Base-by-base conservation (phyloP, 2,113 vertebrate species). In the Lynx canadensis region DNA sequence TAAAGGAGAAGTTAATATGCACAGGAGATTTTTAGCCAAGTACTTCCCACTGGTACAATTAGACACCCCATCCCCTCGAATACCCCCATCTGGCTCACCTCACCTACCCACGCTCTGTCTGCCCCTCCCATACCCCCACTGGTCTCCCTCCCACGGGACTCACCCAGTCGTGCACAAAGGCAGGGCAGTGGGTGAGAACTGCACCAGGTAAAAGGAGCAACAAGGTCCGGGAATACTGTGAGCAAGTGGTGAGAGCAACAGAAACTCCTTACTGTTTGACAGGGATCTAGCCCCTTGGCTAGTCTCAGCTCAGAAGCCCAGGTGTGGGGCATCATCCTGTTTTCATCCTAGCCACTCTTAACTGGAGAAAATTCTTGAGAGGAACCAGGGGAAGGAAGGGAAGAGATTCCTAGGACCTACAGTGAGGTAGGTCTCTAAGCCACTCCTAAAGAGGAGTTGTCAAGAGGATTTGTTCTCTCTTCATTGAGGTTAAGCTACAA, bases 31-130 rank as follows among this genome's bases (percentile, higher is more conserved):
- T 87, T 87, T 87, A 96, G 86, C 73, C 78, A 38, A 88, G 71
- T 1, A 18, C 60, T 78, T 89, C 83, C 84, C 87, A 73, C 69
- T n/a, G 89, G 86, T 60, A 76, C 90, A 84, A 13, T 95, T 74
- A 88, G 52, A 45, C 8, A 79, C 74, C 74, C 7, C 27, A 18
- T 85, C 48, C 71, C n/a, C 78, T 69, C 3, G 1, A 63, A 57
- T 52, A 45, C 71, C 84, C 89, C 82, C 90, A 91, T 89, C 95
- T 83, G 85, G 87, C 87, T 92, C 79, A 14, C 21, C 31, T 60
- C 86, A 73, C 90, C 68, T 92, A 81, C 95, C 97, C 86, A 38
- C 12, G 0, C 69, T 41, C 93, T 85, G 89, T 73, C 93, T 89
- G 93, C 90, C 92, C 86, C 90, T 89, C 81, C 65, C 38, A 68